A percentile compares a stretch with the other conserved stretches of the same genome.
phyloP scores from a whole-genome alignment of 2,797 vertebrate genomes.

The Mycteria americana region DNA sequence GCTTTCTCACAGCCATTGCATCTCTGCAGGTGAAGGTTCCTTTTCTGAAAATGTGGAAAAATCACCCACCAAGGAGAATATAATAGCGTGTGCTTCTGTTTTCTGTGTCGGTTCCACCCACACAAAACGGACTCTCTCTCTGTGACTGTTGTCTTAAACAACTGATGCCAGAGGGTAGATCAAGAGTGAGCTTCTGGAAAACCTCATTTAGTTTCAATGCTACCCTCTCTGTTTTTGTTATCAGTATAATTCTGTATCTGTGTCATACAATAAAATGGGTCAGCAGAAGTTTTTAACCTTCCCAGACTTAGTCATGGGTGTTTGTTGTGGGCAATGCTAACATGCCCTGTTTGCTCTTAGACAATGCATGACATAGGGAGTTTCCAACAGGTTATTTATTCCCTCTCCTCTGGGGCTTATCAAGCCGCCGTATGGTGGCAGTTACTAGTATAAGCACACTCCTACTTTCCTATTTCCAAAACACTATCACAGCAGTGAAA shows the following conservation, averaged over 20 bases:
- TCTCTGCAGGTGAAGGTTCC: background rate
- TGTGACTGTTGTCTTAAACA: background rate
- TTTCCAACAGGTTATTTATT: background rate
- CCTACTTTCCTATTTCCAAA: background rate
- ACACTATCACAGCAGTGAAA: background rate
- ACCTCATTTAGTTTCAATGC: background rate
- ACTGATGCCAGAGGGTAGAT: background rate
- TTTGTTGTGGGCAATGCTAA: background rate
- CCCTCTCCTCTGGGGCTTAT: background rate
- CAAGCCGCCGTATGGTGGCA: background rate
- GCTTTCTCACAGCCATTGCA: background rate
- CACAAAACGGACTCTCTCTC: background rate
- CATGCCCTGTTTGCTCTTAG: background rate
- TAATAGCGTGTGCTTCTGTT: background rate
- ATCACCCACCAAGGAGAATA: background rate
- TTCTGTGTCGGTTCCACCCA: background rate
- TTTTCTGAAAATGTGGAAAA: background rate
- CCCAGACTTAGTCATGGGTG: background rate
- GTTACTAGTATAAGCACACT: background rate
- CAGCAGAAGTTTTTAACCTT: background rate
- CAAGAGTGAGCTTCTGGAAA: background rate
- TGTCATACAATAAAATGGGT: background rate
- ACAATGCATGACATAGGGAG: background rate
- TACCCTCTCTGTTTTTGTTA: background rate
- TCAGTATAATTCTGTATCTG: background rate